phyloP scores from a whole-genome alignment of 2,113 vertebrate species.

The Steatornis caripensis region DNA sequence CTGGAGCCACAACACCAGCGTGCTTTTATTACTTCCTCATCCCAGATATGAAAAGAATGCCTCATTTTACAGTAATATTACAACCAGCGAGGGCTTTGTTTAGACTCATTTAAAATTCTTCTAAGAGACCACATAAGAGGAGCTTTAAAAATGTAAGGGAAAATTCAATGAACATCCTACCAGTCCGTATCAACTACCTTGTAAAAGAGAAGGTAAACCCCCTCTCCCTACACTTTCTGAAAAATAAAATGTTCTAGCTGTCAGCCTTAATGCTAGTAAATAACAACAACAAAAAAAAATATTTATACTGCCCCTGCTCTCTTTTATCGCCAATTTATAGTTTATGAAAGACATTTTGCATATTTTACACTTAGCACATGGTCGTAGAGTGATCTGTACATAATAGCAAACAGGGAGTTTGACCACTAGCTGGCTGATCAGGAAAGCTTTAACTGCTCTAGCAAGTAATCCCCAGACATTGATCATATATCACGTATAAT shows the following conservation, averaged over 20 bases:
- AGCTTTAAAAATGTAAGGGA: not conserved
- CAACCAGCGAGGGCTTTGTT: not conserved
- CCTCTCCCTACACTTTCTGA: not conserved
- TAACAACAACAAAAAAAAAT: not conserved
- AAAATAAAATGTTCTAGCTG: not conserved
- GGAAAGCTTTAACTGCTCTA: not conserved
- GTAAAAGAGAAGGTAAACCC: not conserved
- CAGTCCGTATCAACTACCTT: not conserved
- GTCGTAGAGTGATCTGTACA: not conserved
- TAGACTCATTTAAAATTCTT: slow-evolving; percentile 21
- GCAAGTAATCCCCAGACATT: not conserved
- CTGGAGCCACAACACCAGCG: not conserved
- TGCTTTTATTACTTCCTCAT: not conserved
- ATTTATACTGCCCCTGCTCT: not conserved
- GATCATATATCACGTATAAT: not conserved
- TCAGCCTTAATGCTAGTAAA: not conserved
- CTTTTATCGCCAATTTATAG: not conserved
- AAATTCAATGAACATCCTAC: not conserved
- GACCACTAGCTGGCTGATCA: not conserved
- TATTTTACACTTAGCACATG: not conserved
- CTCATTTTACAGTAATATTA: not conserved
- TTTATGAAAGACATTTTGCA: not conserved
- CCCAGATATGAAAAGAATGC: not conserved
- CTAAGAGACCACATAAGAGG: not conserved
- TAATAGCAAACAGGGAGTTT: not conserved